Evolutionary conservation across 2,888 invertebrate species (phyloP), one percentile per base, ranked within the genome.

Genomic region (Xestia xanthographa): DNA sequence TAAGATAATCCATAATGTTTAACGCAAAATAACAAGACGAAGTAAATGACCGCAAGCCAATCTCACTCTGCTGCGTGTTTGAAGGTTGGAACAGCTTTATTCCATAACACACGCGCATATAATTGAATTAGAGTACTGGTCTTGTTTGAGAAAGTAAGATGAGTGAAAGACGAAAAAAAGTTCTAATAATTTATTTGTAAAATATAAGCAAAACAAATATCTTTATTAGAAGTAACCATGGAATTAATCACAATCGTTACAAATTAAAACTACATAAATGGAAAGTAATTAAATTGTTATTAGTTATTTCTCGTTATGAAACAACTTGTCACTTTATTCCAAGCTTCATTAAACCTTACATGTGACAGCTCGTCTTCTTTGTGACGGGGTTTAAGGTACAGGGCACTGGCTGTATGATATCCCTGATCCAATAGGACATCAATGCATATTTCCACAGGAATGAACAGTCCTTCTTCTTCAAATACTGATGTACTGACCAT

Each of bases 401-500:
- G 9, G 20, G 48, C 48, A 48, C 20, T 48, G 17, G 1, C 43
- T 43, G 43, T 43, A 43, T 14, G 41, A 14, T 5, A 43, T 43
- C 43, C 43, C 12, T 5, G 43, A 43, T 14, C 11, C 14, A 43
- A 14, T 43, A 43, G 9, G 60, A 41, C 22, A 41, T 29, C 60
- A 14, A 69, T 29, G 26, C 29, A 2, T 20, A 0, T 62, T 9
- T 43, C 22, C 1, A 22, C 9, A 29, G 4, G 22, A 63, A 63
- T 17, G 34, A 22, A 60, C 1, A 17, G 45, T 17, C 1, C 17
- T 5, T 45, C 14, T 29, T 41, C 29, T 17, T 56, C 17, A 26
- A 26, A 56, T 26, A 56, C 17, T 56, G 56, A 56, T 26, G 56
- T 56, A 56, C 26, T 43, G 29, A 22, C 76, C 77, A 20, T 76